Evolutionary conservation across 2,888 invertebrate species (phyloP).

Genomic region (Stratiomys singularior): DNA sequence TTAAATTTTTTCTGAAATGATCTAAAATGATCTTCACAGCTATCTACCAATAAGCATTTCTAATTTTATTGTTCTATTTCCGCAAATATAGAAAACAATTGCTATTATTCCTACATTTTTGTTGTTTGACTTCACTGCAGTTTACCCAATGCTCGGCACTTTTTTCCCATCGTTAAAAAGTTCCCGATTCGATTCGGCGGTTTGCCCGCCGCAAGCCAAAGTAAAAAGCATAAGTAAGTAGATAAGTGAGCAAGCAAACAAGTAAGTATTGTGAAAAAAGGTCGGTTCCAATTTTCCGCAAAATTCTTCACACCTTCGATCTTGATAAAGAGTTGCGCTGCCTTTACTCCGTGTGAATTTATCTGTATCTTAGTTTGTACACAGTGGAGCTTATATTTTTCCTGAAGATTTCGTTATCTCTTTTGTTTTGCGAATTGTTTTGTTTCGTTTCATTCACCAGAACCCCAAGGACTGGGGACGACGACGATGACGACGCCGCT

Average conservation of each 20-base stretch:
- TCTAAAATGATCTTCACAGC: too few species aligned
- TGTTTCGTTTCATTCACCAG: conserved; percentile 1
- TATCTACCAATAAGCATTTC: conserved; percentile 23
- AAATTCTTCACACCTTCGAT: conserved; percentile 44
- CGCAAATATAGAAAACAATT: conserved; percentile 43
- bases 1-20: too few species aligned
- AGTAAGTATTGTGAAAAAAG: conserved; percentile 12
- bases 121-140: not conserved
- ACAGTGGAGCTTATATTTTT: conserved; percentile 4
- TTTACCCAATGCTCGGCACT: conserved; percentile 18
- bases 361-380: conserved; percentile 11
- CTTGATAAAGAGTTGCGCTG: conserved; percentile 35
- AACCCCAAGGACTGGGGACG: not conserved
- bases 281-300: conserved; percentile 38
- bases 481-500: too few species aligned
- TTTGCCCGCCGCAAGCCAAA: not conserved
- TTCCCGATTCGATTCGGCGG: not conserved
- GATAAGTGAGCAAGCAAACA: too few species aligned
- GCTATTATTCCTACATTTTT: conserved; percentile 30
- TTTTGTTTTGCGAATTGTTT: conserved; percentile 23
- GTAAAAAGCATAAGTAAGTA: too few species aligned
- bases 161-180: conserved; percentile 42
- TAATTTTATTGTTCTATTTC: conserved; percentile 44
- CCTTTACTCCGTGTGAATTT: conserved; percentile 40
- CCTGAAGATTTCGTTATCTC: conserved; percentile 25